Conservation (phyloP, 2,113 vertebrate species). For the Bos indicus region DNA sequence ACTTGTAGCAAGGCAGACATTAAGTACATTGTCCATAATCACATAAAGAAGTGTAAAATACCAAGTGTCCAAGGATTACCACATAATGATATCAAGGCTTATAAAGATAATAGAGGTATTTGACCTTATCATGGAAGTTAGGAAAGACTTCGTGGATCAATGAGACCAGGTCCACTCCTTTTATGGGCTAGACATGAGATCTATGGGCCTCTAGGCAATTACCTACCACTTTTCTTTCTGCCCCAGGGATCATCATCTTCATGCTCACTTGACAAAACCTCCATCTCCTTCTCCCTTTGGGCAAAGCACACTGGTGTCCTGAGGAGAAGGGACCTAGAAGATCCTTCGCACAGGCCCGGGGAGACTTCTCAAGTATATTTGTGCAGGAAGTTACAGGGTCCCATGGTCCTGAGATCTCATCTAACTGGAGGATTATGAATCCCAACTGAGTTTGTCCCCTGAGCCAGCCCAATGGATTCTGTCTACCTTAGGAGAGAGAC, state of each 20-base stretch:
- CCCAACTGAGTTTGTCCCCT: neutral
- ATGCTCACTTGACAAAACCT: neutral
- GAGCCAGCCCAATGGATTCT: neutral
- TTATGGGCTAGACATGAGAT: neutral
- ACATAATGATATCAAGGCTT: neutral
- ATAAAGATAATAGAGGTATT: neutral
- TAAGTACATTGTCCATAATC: neutral
- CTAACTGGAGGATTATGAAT: neutral
- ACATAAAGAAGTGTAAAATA: neutral
- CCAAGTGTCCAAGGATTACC: neutral
- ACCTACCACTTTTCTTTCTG: neutral
- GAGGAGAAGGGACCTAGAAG: neutral
- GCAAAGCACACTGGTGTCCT: neutral
- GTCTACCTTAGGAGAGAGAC: neutral
- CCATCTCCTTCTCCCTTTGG: neutral
- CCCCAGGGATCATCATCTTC: neutral
- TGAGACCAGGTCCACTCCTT: neutral
- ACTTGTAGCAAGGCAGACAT: neutral
- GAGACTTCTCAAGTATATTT: neutral
- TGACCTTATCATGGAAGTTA: neutral
- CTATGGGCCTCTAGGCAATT: neutral
- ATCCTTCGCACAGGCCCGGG: accelerated
- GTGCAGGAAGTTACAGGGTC: neutral
- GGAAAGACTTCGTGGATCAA: neutral
- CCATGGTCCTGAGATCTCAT: neutral